Evolutionary conservation across 2,888 invertebrate species (phyloP), one percentile per base, ranked within the genome.

Genomic region (Dicyrtomina minuta): DNA sequence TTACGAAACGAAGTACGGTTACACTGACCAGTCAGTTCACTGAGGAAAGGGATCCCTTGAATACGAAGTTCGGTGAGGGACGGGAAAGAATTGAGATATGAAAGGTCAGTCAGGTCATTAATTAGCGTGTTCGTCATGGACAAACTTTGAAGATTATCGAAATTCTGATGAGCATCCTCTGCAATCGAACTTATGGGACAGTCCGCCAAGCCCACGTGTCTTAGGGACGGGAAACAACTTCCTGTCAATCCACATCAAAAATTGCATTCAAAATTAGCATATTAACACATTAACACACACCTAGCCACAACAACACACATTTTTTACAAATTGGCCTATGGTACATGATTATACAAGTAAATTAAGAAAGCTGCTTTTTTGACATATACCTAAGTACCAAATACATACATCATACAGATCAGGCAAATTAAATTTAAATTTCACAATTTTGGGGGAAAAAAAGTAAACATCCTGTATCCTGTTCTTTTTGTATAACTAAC

Each of bases 81-180:
- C 43, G 72, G 73, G 66, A 76, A 75, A 43, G 64, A 71, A 62
- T 75, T 75, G 66, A 78, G 72, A 59, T 70, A 66, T 58, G 72
- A 62, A 44, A 78, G 69, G 69, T 78, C 75, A 74, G 74, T 74
- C 75, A 75, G 68, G 62, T 74, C 71, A 58, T 75, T 56, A 44
- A 78, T 70, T 27, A 65, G 41, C n/a, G 75, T 76, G 44, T 76
- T 76, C 22, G 76, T 73, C 68, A 78, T 74, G 17, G 75, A 75
- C 61, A 78, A 61, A 73, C 74, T 74, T 60, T 76, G 74, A 59
- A 78, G 64, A 56, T 78, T 75, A 59, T 75, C 76, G 73, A 78
- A 78, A 61, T 74, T 70, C 51, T 74, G 75, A 66, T 72, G 73
- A 53, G 75, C 77, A 72, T 74, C 73, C 62, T 76, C 74, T 27